Conservation (phyloP, 2,113 vertebrate species). For the Plotosus lineatus region DNA sequence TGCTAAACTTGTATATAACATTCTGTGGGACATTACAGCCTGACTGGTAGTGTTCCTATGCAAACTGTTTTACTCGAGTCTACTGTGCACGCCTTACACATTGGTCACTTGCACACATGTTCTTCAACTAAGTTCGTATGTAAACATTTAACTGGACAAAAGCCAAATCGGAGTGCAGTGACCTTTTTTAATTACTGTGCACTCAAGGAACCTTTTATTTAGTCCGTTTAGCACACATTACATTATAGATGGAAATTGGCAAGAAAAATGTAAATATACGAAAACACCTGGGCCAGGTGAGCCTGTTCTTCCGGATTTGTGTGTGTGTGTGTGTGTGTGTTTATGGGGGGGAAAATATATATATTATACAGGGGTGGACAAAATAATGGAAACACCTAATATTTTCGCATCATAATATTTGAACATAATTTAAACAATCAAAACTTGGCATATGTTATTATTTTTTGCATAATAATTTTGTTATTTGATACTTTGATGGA, state of each 20-base stretch:
- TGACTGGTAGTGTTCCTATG: neutral
- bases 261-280: neutral
- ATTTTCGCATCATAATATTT: no score
- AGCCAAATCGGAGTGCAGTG: neutral
- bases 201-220: no score
- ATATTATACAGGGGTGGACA: no score
- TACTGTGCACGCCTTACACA: neutral
- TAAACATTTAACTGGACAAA: slow-evolving; percentile 1
- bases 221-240: neutral
- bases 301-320: neutral
- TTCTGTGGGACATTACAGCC: neutral
- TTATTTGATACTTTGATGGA: no score
- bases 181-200: neutral
- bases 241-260: neutral
- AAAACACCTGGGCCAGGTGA: neutral
- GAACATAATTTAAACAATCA: no score
- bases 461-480: no score
- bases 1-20: no score
- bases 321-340: no score
- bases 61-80: neutral
- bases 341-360: no score
- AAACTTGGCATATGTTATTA: no score
- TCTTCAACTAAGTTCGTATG: neutral
- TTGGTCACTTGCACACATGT: neutral
- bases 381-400: no score